A percentile compares a stretch with the other conserved stretches of the same genome.
These are phyloP conservation scores for Theonella swinhoei DNA, from an alignment of 37 sponge, comb jelly and placozoan species.

Conservation along the genomic window DNA sequence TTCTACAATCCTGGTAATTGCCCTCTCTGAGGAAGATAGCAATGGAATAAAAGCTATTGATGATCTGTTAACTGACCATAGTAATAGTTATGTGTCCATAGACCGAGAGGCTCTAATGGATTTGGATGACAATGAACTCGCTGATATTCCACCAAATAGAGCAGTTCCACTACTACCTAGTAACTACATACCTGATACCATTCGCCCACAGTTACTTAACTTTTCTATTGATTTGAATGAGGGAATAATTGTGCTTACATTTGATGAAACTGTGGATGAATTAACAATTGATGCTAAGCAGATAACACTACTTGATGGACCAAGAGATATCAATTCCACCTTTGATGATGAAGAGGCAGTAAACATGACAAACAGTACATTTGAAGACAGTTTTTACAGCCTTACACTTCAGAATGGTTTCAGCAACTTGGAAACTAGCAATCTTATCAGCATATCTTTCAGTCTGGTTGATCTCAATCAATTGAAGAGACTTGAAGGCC, in stretches of 20 bases:
- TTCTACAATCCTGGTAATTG: conserved; percentile 55
- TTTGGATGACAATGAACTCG: conserved; percentile 75
- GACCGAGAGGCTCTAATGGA: conserved; percentile 75
- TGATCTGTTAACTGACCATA: conserved; percentile 45
- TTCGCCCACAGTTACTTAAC: conserved; percentile 59
- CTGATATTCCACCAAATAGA: conserved; percentile 36
- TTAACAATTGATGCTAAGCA: conserved; percentile 67
- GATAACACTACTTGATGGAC: conserved; percentile 55
- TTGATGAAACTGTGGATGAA: conserved; percentile 84
- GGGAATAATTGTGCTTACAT: conserved; percentile 66
- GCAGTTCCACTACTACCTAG: conserved; percentile 38
- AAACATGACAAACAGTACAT: neutral
- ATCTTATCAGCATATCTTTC: conserved; percentile 49
- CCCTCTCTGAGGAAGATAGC: conserved; percentile 71
- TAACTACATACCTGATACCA: conserved; percentile 51
- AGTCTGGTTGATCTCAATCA: conserved; percentile 74
- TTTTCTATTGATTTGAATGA: conserved; percentile 78
- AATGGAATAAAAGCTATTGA: conserved; percentile 82
- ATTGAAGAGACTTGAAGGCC: conserved; percentile 55
- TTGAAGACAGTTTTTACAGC: conserved; percentile 7
- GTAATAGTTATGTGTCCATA: conserved; percentile 72
- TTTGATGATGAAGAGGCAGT: neutral
- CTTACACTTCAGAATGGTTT: conserved; percentile 64
- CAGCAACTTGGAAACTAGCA: conserved; percentile 53
- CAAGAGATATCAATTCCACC: neutral